phyloP scores from a whole-genome alignment of 2,113 vertebrate genomes.

The Sakesphorus luctuosus region DNA sequence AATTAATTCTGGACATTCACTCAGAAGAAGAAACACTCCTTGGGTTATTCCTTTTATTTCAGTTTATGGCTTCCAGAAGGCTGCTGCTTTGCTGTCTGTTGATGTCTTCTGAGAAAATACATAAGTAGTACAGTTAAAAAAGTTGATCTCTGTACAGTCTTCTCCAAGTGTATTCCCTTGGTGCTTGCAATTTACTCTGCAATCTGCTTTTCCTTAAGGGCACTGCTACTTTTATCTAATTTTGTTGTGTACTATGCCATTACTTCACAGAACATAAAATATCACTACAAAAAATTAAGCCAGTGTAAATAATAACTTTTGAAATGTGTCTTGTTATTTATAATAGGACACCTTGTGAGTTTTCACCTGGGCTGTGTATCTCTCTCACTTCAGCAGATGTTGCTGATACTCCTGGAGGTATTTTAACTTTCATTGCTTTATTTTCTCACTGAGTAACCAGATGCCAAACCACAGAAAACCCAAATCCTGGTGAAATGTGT shows the following conservation, averaged over 20 bases:
- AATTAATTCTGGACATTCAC: not conserved
- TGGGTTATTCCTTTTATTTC: not conserved
- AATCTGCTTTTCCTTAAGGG: not conserved
- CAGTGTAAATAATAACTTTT: slow-evolving; percentile 44
- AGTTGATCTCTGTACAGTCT: not conserved
- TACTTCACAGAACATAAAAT: not conserved
- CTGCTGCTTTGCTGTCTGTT: not conserved
- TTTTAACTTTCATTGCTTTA: slow-evolving; percentile 39
- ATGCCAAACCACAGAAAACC: slow-evolving; percentile 33
- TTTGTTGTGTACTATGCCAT: not conserved
- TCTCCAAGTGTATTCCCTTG: not conserved
- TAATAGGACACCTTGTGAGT: not conserved
- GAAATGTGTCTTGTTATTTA: slow-evolving; percentile 34
- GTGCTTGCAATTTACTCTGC: not conserved
- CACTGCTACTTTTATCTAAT: not conserved
- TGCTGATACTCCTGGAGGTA: slow-evolving; percentile 20
- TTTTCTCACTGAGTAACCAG: slow-evolving; percentile 60
- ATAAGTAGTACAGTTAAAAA: not conserved
- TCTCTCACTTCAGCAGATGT: slow-evolving; percentile 55
- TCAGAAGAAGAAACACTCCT: not conserved
- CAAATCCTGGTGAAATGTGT: slow-evolving; percentile 20
- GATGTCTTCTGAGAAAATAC: slow-evolving; percentile 8
- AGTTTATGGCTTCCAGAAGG: not conserved
- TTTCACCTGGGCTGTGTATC: slow-evolving; percentile 33
- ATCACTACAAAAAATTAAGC: not conserved